Base-by-base conservation (phyloP, 2,888 invertebrate genomes). In the Philereme vetulata region DNA sequence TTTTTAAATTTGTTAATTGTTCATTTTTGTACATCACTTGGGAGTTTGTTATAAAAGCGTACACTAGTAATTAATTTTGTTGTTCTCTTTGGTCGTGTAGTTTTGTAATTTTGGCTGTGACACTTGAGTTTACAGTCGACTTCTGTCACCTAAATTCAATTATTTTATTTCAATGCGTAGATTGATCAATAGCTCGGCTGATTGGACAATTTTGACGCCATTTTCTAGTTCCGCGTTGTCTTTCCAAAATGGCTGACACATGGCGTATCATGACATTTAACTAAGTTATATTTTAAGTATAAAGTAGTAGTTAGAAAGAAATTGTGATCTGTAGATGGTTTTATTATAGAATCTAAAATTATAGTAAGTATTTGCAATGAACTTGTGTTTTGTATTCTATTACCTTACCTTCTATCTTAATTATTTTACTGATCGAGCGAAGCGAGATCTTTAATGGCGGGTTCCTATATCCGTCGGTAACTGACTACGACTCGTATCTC, bases 281-380 rank as follows among this genome's bases (percentile, higher is more conserved):
- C 10, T 52, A 50, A 32, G 35, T 36, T 51, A 54, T 43, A 2
- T 46, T n/a, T 51, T 35, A 51, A 47, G 6, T 43, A 36, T 21
- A n/a, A n/a, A n/a, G n/a, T n/a, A 35, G 48, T 60, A 57, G 54
- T 21, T 56, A 52, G 57, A 55, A 51, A 57, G 9, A 55, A 56
- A 51, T 51, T 61, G 53, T 65, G 62, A 59, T 56, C 21, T 42
- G 49, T 66, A 64, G 66, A 57, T 60, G n/a, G 38, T 9, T 51
- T 52, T 67, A 45, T 59, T 49, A 50, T 64, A 66, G 68, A 64
- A 49, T 51, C 51, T 67, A 67, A 72, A 68, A 72, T 70, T 72
- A 70, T 70, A 72, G 67, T 48, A 46, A 10, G 51, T 64, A 68
- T 59, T 68, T 57, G 62, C 66, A 64, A 59, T 59, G 10, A 38